A percentile compares a stretch with the other conserved stretches of the same genome.
These are phyloP conservation scores for Dastarcus helophoroides DNA, from an alignment of 2,888 invertebrate genomes.

Conservation along the genomic window DNA sequence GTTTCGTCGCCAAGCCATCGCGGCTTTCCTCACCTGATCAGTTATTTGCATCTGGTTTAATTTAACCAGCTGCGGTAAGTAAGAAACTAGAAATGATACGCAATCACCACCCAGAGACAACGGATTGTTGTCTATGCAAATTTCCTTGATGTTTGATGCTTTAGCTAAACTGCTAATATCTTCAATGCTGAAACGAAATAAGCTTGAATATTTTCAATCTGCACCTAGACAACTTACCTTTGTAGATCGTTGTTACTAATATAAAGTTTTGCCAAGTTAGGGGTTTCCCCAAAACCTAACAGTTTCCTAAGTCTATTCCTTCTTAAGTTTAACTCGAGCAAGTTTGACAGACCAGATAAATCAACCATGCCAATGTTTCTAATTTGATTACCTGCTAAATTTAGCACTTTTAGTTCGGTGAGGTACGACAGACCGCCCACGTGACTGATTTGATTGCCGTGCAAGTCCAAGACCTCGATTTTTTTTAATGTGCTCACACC, in stretches of 20 bases:
- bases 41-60: constrained; percentile 70
- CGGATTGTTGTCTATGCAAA: constrained; percentile 79
- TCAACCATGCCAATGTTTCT: constrained; percentile 64
- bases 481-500: constrained; percentile 60
- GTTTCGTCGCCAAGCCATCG: constrained; percentile 68
- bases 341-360: constrained; percentile 61
- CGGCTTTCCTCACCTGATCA: constrained; percentile 65
- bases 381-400: constrained; percentile 86
- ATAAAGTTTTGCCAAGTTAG: constrained; percentile 65
- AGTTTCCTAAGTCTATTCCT: constrained; percentile 73
- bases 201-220: too few relatives aligned
- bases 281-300: constrained; percentile 67
- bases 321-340: constrained; percentile 81
- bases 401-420: constrained; percentile 74
- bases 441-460: constrained; percentile 73
- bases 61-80: constrained; percentile 59
- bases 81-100: constrained; percentile 69
- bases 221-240: too few relatives aligned
- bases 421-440: constrained; percentile 59
- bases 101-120: constrained; percentile 71
- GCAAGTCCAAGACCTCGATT: constrained; percentile 83
- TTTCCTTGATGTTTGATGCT: constrained; percentile 64
- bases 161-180: constrained; percentile 76
- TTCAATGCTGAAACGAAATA: constrained; percentile 48
- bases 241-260: constrained; percentile 71